Evolutionary conservation across 2,888 invertebrate species (phyloP).

Genomic region (Balanococcus diminutus): DNA sequence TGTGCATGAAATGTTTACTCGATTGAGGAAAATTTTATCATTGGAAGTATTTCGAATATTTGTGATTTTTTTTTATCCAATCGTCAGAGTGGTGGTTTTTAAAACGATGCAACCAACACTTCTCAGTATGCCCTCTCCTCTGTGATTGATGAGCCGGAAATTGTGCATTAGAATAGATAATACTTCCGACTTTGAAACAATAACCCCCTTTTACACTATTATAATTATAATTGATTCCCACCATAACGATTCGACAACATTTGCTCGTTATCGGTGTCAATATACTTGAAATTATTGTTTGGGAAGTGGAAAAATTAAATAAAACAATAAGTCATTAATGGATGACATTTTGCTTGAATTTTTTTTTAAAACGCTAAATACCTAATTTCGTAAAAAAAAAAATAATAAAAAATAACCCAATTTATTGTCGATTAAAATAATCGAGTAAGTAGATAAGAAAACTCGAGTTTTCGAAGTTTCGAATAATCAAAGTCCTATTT

Average conservation of each 20-base stretch:
- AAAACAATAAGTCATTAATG: background rate
- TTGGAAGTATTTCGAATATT: no score
- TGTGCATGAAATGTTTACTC: no score
- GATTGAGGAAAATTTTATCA: no score
- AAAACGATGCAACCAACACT: background rate
- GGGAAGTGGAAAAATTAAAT: slow-evolving; percentile 1
- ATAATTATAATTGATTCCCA: slow-evolving; percentile 32
- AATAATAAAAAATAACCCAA: background rate
- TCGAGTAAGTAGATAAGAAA: background rate
- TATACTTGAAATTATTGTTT: slow-evolving; percentile 13
- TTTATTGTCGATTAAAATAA: no score
- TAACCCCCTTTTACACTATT: slow-evolving; percentile 2
- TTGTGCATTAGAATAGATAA: slow-evolving; percentile 20
- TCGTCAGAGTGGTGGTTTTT: no score
- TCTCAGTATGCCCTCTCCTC: background rate
- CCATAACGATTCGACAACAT: background rate
- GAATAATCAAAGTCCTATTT: background rate
- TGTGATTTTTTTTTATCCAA: no score
- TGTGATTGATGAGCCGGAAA: slow-evolving; percentile 32
- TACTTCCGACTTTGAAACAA: slow-evolving; percentile 31
- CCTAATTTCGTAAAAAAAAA: background rate
- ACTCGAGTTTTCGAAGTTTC: background rate
- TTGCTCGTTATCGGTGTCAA: slow-evolving; percentile 20
- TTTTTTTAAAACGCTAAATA: background rate
- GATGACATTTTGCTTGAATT: background rate